These are phyloP conservation scores for Poecilobothrus nobilitatus DNA, from an alignment of 2,888 invertebrate species.

Conservation along the genomic window DNA sequence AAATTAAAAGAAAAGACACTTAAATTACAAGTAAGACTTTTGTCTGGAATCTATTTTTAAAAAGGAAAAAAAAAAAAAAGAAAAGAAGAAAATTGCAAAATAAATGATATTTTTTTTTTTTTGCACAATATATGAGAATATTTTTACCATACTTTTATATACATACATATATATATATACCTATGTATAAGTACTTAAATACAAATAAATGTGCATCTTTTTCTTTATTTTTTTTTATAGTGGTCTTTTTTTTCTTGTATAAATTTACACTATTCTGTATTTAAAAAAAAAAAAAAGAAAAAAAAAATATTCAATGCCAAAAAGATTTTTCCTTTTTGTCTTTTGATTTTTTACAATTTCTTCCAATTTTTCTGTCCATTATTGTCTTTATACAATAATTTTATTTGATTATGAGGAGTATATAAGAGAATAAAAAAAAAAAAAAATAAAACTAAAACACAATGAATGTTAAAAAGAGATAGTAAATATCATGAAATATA, in stretches of 20 bases:
- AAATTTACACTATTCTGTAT: background rate
- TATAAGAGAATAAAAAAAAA: no score
- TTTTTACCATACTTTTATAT: background rate
- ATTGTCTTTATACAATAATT: background rate
- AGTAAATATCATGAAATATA: background rate
- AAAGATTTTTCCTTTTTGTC: no score
- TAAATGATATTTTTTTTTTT: background rate
- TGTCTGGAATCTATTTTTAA: slow-evolving; percentile 3
- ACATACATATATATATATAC: background rate
- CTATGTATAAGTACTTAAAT: no score
- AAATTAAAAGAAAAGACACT: background rate
- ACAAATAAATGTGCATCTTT: background rate
- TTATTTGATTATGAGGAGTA: background rate
- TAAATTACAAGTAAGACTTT: background rate
- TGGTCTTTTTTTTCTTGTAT: no score
- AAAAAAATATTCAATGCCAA: no score
- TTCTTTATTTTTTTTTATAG: background rate
- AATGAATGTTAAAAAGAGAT: background rate
- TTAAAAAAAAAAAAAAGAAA: background rate
- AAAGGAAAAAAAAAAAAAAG: background rate
- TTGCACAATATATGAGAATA: background rate
- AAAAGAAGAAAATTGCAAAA: background rate
- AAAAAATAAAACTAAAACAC: no score
- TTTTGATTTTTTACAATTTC: background rate
- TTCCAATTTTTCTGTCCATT: background rate